Evolutionary conservation across 2,797 vertebrate genomes (phyloP), one percentile per base, ranked within the genome.

Genomic region (Onychomys torridus): DNA sequence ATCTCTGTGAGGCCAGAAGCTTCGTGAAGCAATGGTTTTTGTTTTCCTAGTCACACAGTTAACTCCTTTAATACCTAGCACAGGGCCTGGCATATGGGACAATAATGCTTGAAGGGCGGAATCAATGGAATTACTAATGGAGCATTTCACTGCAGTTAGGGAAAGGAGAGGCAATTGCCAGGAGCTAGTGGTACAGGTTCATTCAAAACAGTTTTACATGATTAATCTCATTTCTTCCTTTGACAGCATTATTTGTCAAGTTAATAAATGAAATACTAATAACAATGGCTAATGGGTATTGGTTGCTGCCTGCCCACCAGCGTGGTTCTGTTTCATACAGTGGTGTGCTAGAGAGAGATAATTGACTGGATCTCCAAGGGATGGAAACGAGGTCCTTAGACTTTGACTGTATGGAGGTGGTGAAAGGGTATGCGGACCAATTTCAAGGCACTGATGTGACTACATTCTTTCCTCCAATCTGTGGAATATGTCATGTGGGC

Each of bases 181-280:
- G 86, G 57, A 94, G 49, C 61, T 79, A 34, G 63, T 9, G 25
- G 78, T 27, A 75, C 77, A 76, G 61, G 77, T 90, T 95, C 90
- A 89, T 96, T 90, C 76, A 90, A 94, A 96, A 32, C 61, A 81
- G 84, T 78, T 85, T 88, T 11, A 52, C 71, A 23, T 75, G 67
- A 95, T 82, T 95, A 84, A 90, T 90, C 92, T 90, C 81, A 57
- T 91, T 77, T 93, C 71, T 92, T 89, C 84, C 90, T 90, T 78
- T 67, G 94, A 90, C 61, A 85, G 29, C 57, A 65, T 40, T 71
- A 82, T 96, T 96, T 91, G 65, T 97, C 90, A 94, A 90, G 85
- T 77, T 94, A 83, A 91, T 90, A 94, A 89, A 77, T 29, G 90
- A 89, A 94, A 86, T 67, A 49, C 59, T 57, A 91, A 57, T 67